These are phyloP conservation scores for Crenuchus spilurus DNA, from an alignment of 2,797 vertebrate genomes.

Conservation along the genomic window DNA sequence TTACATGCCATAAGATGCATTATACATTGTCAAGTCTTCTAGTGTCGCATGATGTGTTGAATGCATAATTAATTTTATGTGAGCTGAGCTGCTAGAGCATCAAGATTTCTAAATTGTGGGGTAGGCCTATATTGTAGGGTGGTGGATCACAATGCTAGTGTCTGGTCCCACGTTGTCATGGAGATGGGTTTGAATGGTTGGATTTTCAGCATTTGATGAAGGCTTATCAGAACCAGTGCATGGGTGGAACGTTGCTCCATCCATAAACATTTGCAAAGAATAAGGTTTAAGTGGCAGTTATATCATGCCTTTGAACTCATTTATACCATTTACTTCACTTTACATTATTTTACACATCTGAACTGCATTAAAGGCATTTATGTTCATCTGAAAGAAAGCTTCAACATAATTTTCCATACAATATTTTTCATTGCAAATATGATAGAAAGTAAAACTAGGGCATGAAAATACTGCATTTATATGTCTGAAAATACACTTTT, in stretches of 20 bases:
- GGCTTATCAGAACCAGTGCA: conserved; percentile 40
- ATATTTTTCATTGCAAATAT: too few relatives aligned
- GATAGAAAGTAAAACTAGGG: too few relatives aligned
- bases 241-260: conserved; percentile 9
- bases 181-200: conserved; percentile 62
- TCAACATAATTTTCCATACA: neutral
- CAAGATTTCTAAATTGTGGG: conserved; percentile 33
- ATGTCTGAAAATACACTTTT: too few relatives aligned
- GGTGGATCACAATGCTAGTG: conserved; percentile 50
- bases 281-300: conserved; percentile 14
- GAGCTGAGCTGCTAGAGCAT: conserved; percentile 20
- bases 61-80: conserved; percentile 48
- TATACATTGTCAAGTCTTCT: conserved; percentile 5
- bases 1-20: conserved; percentile 19
- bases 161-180: conserved; percentile 66
- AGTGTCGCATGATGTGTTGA: conserved; percentile 25
- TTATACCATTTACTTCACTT: conserved; percentile 14
- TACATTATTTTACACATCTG: neutral
- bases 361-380: neutral
- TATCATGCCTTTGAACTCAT: conserved; percentile 15
- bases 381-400: neutral
- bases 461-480: too few relatives aligned
- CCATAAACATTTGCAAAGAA: conserved; percentile 34
- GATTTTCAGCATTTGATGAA: conserved; percentile 65
- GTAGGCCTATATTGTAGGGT: conserved; percentile 48